phyloP scores from a whole-genome alignment of 1,140 invertebrate genomes.

The Brachystomella parvula region DNA sequence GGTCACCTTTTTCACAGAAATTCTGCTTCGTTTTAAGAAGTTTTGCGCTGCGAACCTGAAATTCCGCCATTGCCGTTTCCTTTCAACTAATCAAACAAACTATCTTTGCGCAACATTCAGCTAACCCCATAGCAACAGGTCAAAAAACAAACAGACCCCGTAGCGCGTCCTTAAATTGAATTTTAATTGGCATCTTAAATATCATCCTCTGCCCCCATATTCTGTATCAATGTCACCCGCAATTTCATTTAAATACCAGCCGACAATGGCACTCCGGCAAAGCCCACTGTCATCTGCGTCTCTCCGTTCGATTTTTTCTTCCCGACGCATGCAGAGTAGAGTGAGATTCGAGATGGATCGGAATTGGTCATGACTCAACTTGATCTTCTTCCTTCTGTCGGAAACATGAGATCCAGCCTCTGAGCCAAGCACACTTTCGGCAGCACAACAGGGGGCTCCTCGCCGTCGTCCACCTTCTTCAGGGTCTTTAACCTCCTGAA shows the following conservation, averaged over 20 bases:
- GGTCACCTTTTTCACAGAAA: too few species aligned
- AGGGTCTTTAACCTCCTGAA: neutral
- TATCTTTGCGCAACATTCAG: too few species aligned
- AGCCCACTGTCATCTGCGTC: slow-evolving; percentile 57
- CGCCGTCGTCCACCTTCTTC: slow-evolving; percentile 10
- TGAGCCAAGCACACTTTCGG: slow-evolving; percentile 19
- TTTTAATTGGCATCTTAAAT: too few species aligned
- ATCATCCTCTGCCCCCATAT: too few species aligned
- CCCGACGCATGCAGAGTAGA: slow-evolving; percentile 74
- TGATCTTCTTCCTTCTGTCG: slow-evolving; percentile 60
- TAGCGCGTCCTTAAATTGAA: too few species aligned
- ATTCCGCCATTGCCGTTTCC: too few species aligned
- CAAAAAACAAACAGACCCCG: too few species aligned
- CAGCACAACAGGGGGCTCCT: slow-evolving; percentile 22
- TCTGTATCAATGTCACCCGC: slow-evolving; percentile 81
- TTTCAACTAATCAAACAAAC: too few species aligned
- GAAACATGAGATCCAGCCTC: neutral
- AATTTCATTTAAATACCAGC: slow-evolving; percentile 90
- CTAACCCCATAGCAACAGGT: too few species aligned
- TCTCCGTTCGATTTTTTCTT: slow-evolving; percentile 59
- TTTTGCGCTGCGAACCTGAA: too few species aligned
- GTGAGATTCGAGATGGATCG: slow-evolving; percentile 86
- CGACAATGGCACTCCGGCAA: slow-evolving; percentile 71
- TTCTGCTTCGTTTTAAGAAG: too few species aligned
- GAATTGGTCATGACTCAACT: slow-evolving; percentile 90